phyloP scores from a whole-genome alignment of 1,140 invertebrate genomes.

The Nylanderia fulva region DNA sequence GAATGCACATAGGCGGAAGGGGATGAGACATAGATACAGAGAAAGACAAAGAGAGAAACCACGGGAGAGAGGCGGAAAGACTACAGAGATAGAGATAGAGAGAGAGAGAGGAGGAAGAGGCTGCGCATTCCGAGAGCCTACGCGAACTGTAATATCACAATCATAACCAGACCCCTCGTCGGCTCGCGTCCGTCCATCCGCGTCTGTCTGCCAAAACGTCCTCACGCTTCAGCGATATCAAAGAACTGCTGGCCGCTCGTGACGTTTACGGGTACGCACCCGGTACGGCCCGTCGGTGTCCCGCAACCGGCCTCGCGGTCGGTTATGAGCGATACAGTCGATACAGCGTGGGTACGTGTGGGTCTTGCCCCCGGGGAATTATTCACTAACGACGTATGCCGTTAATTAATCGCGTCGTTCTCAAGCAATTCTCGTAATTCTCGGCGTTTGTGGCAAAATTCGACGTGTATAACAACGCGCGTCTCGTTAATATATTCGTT shows the following conservation, averaged over 20 bases:
- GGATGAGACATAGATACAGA: constrained; percentile 44
- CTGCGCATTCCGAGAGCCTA: constrained; percentile 81
- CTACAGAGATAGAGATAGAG: not conserved
- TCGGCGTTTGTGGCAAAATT: not conserved
- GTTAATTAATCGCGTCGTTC: constrained; percentile 38
- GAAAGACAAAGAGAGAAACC: constrained; percentile 7
- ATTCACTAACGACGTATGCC: constrained; percentile 23
- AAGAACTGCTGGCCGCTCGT: constrained; percentile 77
- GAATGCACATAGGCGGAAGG: constrained; percentile 67
- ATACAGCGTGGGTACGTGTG: too few species aligned
- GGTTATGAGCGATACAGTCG: constrained; percentile 46
- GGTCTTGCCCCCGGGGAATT: constrained; percentile 10
- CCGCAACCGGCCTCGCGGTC: constrained; percentile 35
- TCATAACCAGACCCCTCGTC: constrained; percentile 82
- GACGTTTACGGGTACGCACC: constrained; percentile 73
- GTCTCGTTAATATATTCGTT: constrained; percentile 2
- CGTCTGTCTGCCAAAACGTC: constrained; percentile 79
- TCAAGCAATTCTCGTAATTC: not conserved
- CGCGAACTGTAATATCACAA: constrained; percentile 83
- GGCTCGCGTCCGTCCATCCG: constrained; percentile 72
- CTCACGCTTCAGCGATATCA: constrained; percentile 84
- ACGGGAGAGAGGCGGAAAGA: constrained; percentile 6
- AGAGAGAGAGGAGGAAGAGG: constrained; percentile 38
- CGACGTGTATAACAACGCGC: not conserved
- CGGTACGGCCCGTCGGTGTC: constrained; percentile 62